Evolutionary conservation across 2,888 invertebrate species (phyloP).

Genomic region (Oscheius onirici): DNA sequence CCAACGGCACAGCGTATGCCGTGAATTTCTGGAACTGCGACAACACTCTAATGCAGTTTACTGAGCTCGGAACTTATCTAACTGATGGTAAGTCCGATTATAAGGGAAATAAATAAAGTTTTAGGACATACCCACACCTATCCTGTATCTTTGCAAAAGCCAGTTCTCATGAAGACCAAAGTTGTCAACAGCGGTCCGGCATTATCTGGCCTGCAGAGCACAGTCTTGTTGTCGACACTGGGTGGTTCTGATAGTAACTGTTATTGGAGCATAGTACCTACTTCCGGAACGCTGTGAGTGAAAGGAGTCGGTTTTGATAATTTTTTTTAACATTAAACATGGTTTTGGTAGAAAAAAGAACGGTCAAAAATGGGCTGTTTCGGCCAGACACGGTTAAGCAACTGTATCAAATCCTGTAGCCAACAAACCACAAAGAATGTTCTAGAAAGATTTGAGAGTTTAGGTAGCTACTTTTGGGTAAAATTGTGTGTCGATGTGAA

Average conservation of each 20-base stretch:
- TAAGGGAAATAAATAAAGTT: background rate
- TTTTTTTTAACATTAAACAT: too few species aligned
- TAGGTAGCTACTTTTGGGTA: too few species aligned
- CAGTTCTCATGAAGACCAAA: slow-evolving; percentile 6
- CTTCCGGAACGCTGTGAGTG: background rate
- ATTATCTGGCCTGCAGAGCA: background rate
- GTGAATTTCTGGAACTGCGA: slow-evolving; percentile 6
- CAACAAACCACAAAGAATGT: too few species aligned
- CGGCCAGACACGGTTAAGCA: too few species aligned
- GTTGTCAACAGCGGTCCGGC: background rate
- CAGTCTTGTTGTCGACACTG: background rate
- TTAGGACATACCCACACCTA: slow-evolving; percentile 4
- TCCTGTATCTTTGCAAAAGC: background rate
- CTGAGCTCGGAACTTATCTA: background rate
- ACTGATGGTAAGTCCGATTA: background rate
- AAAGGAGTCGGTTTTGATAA: too few species aligned
- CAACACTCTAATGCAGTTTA: background rate
- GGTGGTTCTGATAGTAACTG: background rate
- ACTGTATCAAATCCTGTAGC: too few species aligned
- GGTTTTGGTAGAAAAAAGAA: too few species aligned
- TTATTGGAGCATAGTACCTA: slow-evolving; percentile 1
- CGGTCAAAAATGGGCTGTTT: too few species aligned
- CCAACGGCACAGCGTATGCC: slow-evolving; percentile 2
- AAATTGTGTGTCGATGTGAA: too few species aligned
- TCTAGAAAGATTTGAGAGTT: too few species aligned